Evolutionary conservation across 1,140 invertebrate species (phyloP).

Genomic region (Vanessa tameamea): DNA sequence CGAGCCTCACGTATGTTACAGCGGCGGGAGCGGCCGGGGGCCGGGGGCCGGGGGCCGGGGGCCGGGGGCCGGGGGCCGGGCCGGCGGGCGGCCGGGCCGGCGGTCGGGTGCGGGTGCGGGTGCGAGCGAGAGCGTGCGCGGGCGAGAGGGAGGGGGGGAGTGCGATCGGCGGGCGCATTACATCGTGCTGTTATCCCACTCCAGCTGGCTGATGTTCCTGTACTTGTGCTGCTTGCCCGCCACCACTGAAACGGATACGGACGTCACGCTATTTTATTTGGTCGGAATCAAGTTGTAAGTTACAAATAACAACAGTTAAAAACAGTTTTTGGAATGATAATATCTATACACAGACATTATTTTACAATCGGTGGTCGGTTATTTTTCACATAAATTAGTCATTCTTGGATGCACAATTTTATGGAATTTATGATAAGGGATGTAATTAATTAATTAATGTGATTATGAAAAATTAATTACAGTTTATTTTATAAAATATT

Average conservation of each 20-base stretch:
- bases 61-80: constrained; percentile 39
- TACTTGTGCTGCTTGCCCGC: constrained; percentile 82
- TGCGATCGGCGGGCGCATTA: constrained; percentile 67
- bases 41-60: constrained; percentile 17
- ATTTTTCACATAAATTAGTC: too few relatives aligned
- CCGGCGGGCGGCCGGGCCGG: not conserved
- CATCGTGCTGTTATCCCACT: constrained; percentile 87
- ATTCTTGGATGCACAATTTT: too few relatives aligned
- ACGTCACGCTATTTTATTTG: not conserved
- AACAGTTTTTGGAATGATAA: too few relatives aligned
- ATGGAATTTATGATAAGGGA: too few relatives aligned
- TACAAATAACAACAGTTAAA: not conserved
- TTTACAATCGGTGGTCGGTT: not conserved
- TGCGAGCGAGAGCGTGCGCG: constrained; percentile 20
- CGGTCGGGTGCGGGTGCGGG: not conserved
- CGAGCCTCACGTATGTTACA: not conserved
- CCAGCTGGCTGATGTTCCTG: constrained; percentile 85
- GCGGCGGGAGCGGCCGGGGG: not conserved
- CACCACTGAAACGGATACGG: constrained; percentile 52
- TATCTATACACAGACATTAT: too few relatives aligned
- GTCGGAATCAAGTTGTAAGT: not conserved
- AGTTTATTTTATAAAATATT: too few relatives aligned
- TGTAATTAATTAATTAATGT: too few relatives aligned
- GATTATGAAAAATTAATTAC: too few relatives aligned
- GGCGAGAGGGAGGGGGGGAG: constrained; percentile 42